Base-by-base conservation (phyloP, 2,888 invertebrate genomes). In the Zonitis immaculata region DNA sequence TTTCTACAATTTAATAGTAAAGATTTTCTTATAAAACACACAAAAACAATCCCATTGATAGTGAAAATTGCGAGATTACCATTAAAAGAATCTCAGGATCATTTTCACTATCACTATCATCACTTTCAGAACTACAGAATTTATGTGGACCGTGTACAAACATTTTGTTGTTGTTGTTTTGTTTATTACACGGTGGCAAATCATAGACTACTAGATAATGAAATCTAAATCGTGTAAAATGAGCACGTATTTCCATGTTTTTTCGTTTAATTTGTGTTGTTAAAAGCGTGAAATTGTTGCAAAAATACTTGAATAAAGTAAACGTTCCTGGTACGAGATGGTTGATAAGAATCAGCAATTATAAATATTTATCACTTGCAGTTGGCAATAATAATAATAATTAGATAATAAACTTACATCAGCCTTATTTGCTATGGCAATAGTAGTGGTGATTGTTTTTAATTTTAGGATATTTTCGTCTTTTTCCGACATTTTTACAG, bases 1-100 rank as follows among this genome's bases (percentile, higher is more conserved):
- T 61, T 84, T 80, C 87, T 87, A 73, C 11, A 68, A 69, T 42
- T 1, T 22, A 22, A 22, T 22, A 22, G 5, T 22, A 22, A n/a
- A n/a, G n/a, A n/a, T n/a, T n/a, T n/a, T n/a, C n/a, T n/a, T n/a
- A n/a, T n/a, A n/a, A n/a, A n/a, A n/a, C n/a, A n/a, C n/a, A n/a
- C n/a, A n/a, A n/a, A n/a, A n/a, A n/a, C n/a, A n/a, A n/a, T n/a
- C n/a, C n/a, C n/a, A 22, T 22, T 22, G 22, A 22, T 3, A 22
- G 22, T 4, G 3, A 22, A 22, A 22, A 3, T 3, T 22, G 22
- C n/a, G 22, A 22, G 4, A 8, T 5, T 43, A 43, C 72, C 68
- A 63, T 52, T 42, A 73, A 65, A 58, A 72, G 54, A 8, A 56
- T 59, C 51, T 65, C 66, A 8, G 71, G 71, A 63, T 72, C 69